Evolutionary conservation across 2,888 invertebrate species (phyloP), one percentile per base, ranked within the genome.

Genomic region (Oscheius sp.): DNA sequence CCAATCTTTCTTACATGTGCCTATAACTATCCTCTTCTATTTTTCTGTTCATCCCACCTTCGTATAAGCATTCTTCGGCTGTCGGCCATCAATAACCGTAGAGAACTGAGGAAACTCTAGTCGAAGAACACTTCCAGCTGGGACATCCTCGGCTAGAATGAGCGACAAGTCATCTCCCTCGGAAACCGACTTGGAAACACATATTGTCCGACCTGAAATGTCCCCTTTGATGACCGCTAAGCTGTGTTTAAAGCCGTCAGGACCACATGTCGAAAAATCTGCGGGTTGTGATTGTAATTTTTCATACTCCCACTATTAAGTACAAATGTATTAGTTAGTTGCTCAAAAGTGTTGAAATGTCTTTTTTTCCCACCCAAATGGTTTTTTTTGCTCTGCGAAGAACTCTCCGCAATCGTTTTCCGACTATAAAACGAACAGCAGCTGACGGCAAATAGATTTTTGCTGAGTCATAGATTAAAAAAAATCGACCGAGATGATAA

Each of bases 171-270:
- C 24, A n/a, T 67, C 67, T 5, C 30, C 51, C 28, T 67, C 67
- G 5, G 41, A 50, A 12, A 67, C 62, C 20, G 67, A 33, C 38
- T 67, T 67, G 26, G 70, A 20, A 6, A 77, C 71, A 44, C 77
- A 77, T 14, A 77, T 56, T 12, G 74, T 73, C 54, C 70, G 66
- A n/a, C 74, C 77, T 77, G 67, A 12, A 76, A 73, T 24, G 6
- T 41, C 5, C 12, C 28, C 9, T 54, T 56, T 56, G 32, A 56
- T 56, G 22, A 36, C 30, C 54, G n/a, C 30, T 14, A n/a, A 33
- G 14, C 26, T 9, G 32, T n/a, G 28, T 28, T 54, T 54, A n/a
- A 28, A 56, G 14, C 6, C 24, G n/a, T 41, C 26, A 36, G 33
- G 54, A 54, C 54, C 54, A 54, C 54, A 54, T 54, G 54, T 54